phyloP scores from a whole-genome alignment of 2,888 invertebrate species.

The Agonum fuliginosum region DNA sequence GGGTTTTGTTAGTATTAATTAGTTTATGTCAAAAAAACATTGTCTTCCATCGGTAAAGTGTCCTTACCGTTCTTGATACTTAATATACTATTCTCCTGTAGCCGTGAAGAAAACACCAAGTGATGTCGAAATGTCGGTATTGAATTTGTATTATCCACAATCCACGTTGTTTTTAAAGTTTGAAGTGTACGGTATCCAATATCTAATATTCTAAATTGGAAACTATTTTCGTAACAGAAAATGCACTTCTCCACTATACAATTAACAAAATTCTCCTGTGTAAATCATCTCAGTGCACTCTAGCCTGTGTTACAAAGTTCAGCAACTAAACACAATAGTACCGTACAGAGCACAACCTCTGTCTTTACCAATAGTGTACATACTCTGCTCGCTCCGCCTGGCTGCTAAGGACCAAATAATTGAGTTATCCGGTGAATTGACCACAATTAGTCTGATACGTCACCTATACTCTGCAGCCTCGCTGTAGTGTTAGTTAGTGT shows the following conservation, averaged over 20 bases:
- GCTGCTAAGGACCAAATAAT: constrained; percentile 53
- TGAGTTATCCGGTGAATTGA: constrained; percentile 60
- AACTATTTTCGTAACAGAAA: neutral
- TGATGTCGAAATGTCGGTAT: too few relatives aligned
- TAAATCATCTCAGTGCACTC: constrained; percentile 10
- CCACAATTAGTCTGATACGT: constrained; percentile 59
- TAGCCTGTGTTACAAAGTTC: neutral
- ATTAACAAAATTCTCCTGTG: neutral
- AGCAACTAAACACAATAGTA: constrained; percentile 37
- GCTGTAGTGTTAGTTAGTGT: neutral
- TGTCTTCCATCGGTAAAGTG: too few relatives aligned
- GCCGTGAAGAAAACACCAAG: too few relatives aligned
- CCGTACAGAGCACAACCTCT: neutral
- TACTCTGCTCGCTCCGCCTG: neutral
- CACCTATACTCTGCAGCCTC: constrained; percentile 24
- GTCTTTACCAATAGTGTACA: constrained; percentile 9
- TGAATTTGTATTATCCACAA: too few relatives aligned
- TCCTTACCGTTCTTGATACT: too few relatives aligned
- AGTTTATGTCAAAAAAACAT: too few relatives aligned
- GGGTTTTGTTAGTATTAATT: too few relatives aligned
- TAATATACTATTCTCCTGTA: too few relatives aligned
- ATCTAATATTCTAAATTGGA: neutral
- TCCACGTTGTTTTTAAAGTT: too few relatives aligned
- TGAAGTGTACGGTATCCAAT: too few relatives aligned
- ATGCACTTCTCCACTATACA: neutral